Base-by-base conservation (phyloP, 1,140 invertebrate species). In the Philaenus spumarius region DNA sequence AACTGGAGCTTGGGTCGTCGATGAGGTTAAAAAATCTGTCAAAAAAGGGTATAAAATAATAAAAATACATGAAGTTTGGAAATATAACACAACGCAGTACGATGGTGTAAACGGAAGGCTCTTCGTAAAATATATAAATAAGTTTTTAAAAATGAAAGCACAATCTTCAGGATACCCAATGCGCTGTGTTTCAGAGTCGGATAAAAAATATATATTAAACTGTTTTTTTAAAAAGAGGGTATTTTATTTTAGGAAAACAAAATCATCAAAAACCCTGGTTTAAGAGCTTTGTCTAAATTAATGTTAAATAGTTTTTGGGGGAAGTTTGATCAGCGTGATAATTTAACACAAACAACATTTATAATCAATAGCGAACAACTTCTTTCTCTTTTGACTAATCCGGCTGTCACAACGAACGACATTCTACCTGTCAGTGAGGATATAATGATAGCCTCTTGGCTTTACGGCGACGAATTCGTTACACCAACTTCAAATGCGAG, bases 241-340 rank as follows among this genome's bases (percentile, higher is more conserved):
- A 57, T 78, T 40, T 19, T 47, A 14, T 54, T 77, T 17, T 66
- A 75, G 24, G 19, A 7, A 5, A 43, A 65, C 12, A 65, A 66
- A 47, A 73, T 76, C 42, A 51, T 26, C 26, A 62, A 67, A 48
- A 77, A 76, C 58, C 64, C 68, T 0, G 72, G 71, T 5, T 45
- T 70, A 23, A 46, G 68, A 23, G 55, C 64, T 4, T 56, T 71
- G 6, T 63, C 66, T 4, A 71, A 74, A 64, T 40, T 70, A n/a
- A 66, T 67, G 30, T 61, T 71, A 34, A 73, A 72, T 58, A 66
- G 63, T 2, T 67, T 72, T 59, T 71, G 69, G 70, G 69, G 73
- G 2, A 71, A 69, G 54, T 71, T 69, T 55, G 66, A 62, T 7
- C 66, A 68, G 43, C 52, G 63, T 35, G 54, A 61, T 17, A 70